phyloP scores from a whole-genome alignment of 1,140 invertebrate genomes.

The Aphaenogaster ashmeadi region DNA sequence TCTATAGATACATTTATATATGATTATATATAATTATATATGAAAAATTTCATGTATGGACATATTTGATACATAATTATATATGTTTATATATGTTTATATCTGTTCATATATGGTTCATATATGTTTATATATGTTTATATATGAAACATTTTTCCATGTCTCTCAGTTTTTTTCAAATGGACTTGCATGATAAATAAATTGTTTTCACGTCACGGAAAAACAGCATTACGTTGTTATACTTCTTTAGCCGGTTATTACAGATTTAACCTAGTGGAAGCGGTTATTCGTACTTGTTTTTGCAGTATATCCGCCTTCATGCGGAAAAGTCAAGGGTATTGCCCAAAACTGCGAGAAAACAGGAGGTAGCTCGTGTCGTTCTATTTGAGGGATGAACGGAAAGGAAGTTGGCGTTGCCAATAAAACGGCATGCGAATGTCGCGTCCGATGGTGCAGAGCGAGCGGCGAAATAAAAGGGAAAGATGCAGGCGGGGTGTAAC shows the following conservation, averaged over 20 bases:
- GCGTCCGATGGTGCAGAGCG: conserved; percentile 8
- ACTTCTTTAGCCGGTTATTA: conserved; percentile 2
- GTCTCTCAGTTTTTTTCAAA: background rate
- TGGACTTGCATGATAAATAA: background rate
- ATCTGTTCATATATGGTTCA: too few species aligned
- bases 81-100: too few species aligned
- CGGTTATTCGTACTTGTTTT: conserved; percentile 15
- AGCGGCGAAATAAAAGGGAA: conserved; percentile 43
- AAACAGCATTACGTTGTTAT: conserved; percentile 5
- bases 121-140: too few species aligned
- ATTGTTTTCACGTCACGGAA: background rate
- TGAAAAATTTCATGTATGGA: too few species aligned
- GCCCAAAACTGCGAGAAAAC: background rate
- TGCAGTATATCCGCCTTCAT: background rate
- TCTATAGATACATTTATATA: too few species aligned
- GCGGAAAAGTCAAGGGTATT: conserved; percentile 4
- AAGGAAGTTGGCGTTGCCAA: conserved; percentile 58
- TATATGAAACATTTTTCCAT: too few species aligned
- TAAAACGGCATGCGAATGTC: conserved; percentile 70
- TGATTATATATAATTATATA: too few species aligned
- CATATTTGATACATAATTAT: too few species aligned
- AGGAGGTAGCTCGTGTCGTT: background rate
- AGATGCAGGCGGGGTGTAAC: conserved; percentile 28
- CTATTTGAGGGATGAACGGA: conserved; percentile 33
- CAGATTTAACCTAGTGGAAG: conserved; percentile 15